Conservation (phyloP, 2,888 invertebrate species). For the Enoplolaimus lenunculus region DNA sequence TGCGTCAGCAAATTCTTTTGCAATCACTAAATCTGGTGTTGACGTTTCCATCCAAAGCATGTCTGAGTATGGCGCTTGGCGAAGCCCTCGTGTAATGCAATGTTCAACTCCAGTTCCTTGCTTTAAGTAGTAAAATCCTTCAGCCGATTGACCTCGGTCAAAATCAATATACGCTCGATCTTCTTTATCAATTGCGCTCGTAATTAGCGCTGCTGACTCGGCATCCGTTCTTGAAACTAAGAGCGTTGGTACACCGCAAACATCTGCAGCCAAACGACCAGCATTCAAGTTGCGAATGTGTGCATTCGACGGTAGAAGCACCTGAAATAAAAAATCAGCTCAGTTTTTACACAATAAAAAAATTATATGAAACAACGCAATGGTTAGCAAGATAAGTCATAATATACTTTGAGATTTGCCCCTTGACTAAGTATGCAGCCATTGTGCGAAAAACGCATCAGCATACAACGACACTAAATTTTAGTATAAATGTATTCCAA, state of each 20-base stretch:
- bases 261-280: conserved; percentile 42
- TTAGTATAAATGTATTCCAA: no score
- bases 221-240: conserved; percentile 42
- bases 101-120: conserved; percentile 33
- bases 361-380: no score
- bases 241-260: conserved; percentile 40
- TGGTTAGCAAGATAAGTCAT: no score
- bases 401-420: no score
- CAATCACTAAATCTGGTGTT: conserved; percentile 39
- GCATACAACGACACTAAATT: no score
- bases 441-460: no score
- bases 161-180: conserved; percentile 41
- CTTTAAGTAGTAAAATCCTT: conserved; percentile 36
- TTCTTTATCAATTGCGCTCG: conserved; percentile 40
- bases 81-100: conserved; percentile 38
- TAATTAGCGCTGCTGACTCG: conserved; percentile 39
- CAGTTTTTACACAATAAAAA: no score
- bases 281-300: conserved; percentile 42
- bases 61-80: conserved; percentile 39
- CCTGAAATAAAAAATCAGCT: conserved; percentile 26
- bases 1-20: conserved; percentile 39
- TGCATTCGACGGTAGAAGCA: conserved; percentile 40
- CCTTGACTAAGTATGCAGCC: no score
- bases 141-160: conserved; percentile 37
- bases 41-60: conserved; percentile 43